These are phyloP conservation scores for Cepaea nemoralis DNA, from an alignment of 1,140 invertebrate species.

Conservation along the genomic window DNA sequence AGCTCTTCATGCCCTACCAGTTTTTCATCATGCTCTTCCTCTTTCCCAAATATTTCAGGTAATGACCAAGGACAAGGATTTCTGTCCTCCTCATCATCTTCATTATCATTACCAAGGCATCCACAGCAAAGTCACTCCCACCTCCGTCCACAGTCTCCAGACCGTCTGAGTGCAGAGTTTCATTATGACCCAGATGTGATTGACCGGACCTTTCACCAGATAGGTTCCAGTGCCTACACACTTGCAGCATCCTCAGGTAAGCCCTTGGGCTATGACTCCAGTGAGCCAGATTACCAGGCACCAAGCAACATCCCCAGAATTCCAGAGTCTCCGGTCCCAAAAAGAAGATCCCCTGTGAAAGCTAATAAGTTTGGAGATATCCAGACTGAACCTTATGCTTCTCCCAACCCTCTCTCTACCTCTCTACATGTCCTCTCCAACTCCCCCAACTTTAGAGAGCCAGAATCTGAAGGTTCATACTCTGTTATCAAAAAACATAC, in stretches of 20 bases:
- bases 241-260: slow-evolving; percentile 10
- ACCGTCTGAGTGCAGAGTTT: slow-evolving; percentile 26
- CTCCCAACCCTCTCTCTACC: slow-evolving; percentile 27
- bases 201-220: slow-evolving; percentile 27
- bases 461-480: background rate
- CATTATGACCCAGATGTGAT: slow-evolving; percentile 13
- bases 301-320: slow-evolving; percentile 25
- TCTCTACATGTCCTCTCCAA: background rate
- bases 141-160: slow-evolving; percentile 27
- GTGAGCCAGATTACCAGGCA: slow-evolving; percentile 9
- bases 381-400: background rate
- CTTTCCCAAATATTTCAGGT: slow-evolving; percentile 21
- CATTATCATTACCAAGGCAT: slow-evolving; percentile 13
- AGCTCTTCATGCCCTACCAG: slow-evolving; percentile 1
- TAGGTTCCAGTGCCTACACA: slow-evolving; percentile 29
- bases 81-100: background rate
- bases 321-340: slow-evolving; percentile 28
- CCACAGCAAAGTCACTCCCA: background rate
- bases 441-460: background rate
- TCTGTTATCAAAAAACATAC: background rate
- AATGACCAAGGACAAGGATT: background rate
- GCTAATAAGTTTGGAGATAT: background rate
- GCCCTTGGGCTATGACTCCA: background rate
- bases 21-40: background rate
- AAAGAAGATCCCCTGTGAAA: background rate